phyloP scores from a whole-genome alignment of 2,797 vertebrate genomes.

The Ctenopoma multispine region DNA sequence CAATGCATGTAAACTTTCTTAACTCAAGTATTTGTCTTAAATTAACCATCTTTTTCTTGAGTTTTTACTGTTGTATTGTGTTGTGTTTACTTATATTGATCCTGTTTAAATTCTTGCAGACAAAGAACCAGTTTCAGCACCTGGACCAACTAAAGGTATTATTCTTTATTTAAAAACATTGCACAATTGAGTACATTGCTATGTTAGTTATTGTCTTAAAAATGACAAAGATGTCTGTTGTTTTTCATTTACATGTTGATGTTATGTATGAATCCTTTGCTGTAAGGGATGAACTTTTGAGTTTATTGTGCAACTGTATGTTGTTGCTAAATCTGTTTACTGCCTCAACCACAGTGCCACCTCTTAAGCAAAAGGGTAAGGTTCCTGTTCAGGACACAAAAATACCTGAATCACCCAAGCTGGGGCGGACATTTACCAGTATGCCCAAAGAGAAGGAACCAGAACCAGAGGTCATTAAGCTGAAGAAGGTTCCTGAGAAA shows the following conservation, averaged over 20 bases:
- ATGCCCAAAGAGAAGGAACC: conserved; percentile 70
- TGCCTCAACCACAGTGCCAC: conserved; percentile 66
- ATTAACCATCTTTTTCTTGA: conserved; percentile 1
- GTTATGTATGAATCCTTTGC: conserved; percentile 31
- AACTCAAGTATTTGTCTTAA: neutral
- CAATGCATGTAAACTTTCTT: neutral
- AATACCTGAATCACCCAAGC: conserved; percentile 67
- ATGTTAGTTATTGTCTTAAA: neutral
- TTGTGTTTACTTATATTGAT: conserved; percentile 47
- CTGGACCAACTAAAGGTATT: conserved; percentile 94
- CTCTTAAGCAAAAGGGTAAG: conserved; percentile 83
- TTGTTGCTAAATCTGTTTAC: conserved; percentile 51
- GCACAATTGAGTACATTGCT: neutral
- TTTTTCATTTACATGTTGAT: neutral
- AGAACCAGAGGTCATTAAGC: conserved; percentile 68
- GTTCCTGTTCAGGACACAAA: conserved; percentile 76
- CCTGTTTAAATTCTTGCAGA: conserved; percentile 78
- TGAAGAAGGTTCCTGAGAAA: conserved; percentile 74
- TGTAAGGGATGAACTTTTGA: conserved; percentile 13
- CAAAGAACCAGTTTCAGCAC: conserved; percentile 86
- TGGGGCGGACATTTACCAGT: conserved; percentile 71
- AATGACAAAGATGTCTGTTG: neutral
- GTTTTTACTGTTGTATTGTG: conserved; percentile 20
- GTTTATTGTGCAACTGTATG: conserved; percentile 28
- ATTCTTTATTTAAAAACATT: conserved; percentile 20